A percentile compares a stretch with the other conserved stretches of the same genome.
These are phyloP conservation scores for Elymnias hypermnestra DNA, from an alignment of 1,140 invertebrate species.

Conservation along the genomic window DNA sequence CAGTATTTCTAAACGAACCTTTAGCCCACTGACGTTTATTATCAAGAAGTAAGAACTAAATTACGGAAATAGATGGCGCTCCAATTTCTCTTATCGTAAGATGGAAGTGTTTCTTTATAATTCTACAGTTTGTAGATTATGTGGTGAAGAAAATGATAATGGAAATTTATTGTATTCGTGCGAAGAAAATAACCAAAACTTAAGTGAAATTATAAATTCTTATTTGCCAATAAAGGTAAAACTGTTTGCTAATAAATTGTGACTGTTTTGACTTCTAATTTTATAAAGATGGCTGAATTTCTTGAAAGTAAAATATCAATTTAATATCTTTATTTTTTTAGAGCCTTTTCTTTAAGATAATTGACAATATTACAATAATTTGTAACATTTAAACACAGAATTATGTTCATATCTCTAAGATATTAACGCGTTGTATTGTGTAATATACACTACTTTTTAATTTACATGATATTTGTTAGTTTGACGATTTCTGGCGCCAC, in stretches of 20 bases:
- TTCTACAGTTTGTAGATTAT: slow-evolving; percentile 83
- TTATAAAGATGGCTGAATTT: slow-evolving; percentile 52
- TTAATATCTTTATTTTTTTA: slow-evolving; percentile 41
- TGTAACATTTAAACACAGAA: not conserved
- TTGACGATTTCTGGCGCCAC: slow-evolving; percentile 26
- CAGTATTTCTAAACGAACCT: too few species aligned
- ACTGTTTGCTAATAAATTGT: slow-evolving; percentile 57
- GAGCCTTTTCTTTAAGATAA: slow-evolving; percentile 5
- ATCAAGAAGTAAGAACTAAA: too few species aligned
- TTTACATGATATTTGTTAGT: too few species aligned
- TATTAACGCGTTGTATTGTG: not conserved
- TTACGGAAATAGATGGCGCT: slow-evolving; percentile 58
- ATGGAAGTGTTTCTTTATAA: slow-evolving; percentile 78
- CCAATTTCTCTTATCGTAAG: slow-evolving; percentile 23
- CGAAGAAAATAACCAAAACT: slow-evolving; percentile 77
- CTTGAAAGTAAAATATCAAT: slow-evolving; percentile 35
- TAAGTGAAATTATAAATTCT: slow-evolving; percentile 80
- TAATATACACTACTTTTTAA: too few species aligned
- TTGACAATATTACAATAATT: not conserved
- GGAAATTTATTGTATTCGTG: slow-evolving; percentile 79
- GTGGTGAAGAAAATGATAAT: slow-evolving; percentile 82
- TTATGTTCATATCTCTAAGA: not conserved
- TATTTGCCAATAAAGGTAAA: slow-evolving; percentile 84
- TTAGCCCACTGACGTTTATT: too few species aligned
- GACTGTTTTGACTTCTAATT: slow-evolving; percentile 79